Evolutionary conservation across 1,140 invertebrate genomes (phyloP).

Genomic region (Saccostrea cuccullata): DNA sequence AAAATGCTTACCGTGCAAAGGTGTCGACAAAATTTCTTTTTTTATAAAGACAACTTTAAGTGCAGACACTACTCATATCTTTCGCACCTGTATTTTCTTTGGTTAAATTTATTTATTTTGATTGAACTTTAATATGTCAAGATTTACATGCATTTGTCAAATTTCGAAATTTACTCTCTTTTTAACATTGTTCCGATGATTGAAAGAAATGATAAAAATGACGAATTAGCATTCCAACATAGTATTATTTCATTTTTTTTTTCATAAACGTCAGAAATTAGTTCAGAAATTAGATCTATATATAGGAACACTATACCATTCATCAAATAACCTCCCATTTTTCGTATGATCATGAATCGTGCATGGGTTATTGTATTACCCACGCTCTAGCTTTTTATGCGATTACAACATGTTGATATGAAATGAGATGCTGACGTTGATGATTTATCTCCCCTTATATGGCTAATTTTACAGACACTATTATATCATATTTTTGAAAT

Average conservation of each 20-base stretch:
- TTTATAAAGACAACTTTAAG: no score
- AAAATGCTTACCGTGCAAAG: no score
- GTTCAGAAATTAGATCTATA: background rate
- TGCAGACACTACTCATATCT: background rate
- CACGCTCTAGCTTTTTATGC: background rate
- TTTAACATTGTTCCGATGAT: background rate
- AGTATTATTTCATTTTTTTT: background rate
- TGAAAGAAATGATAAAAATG: background rate
- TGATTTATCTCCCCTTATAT: background rate
- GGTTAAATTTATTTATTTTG: background rate
- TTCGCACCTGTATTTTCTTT: background rate
- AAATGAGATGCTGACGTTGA: background rate
- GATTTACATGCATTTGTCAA: background rate
- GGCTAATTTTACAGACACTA: conserved; percentile 1
- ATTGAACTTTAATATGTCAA: background rate
- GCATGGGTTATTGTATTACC: background rate
- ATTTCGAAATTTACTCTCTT: background rate
- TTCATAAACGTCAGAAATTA: background rate
- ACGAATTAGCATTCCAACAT: background rate
- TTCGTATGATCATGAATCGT: background rate
- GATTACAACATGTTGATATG: conserved; percentile 6
- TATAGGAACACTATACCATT: background rate
- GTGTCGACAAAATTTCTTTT: no score
- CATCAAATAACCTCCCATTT: background rate
- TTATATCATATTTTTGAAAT: background rate